Conservation (phyloP, 2,888 invertebrate species). For the Volucella inflata region DNA sequence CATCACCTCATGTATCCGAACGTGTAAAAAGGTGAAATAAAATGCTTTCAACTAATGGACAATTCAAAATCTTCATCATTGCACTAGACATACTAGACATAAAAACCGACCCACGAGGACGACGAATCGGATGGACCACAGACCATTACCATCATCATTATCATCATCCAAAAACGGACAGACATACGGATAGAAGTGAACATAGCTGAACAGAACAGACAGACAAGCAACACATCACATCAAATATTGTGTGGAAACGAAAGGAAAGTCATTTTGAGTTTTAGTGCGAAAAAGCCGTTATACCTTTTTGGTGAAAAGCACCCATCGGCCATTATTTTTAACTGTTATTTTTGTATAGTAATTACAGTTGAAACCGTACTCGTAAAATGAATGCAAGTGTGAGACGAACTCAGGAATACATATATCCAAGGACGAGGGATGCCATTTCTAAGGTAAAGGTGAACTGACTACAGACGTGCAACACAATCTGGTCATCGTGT, state of each 20-base stretch:
- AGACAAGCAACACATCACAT: constrained; percentile 62
- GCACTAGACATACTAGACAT: constrained; percentile 17
- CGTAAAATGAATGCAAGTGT: constrained; percentile 74
- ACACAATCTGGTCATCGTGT: constrained; percentile 34
- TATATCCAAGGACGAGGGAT: neutral
- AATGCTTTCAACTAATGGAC: constrained; percentile 69
- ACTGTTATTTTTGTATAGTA: constrained; percentile 74
- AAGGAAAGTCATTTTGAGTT: constrained; percentile 73
- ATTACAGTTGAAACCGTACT: constrained; percentile 74
- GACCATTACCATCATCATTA: constrained; percentile 69
- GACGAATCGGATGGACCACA: constrained; percentile 61
- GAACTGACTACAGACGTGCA: neutral
- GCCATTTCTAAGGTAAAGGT: neutral
- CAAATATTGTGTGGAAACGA: constrained; percentile 62
- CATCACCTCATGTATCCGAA: constrained; percentile 38
- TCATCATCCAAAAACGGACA: neutral
- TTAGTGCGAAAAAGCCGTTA: constrained; percentile 72
- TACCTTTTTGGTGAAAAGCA: constrained; percentile 56
- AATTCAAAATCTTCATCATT: constrained; percentile 26
- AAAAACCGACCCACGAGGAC: constrained; percentile 12
- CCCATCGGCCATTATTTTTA: constrained; percentile 72
- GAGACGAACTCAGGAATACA: constrained; percentile 11
- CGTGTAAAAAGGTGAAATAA: constrained; percentile 58
- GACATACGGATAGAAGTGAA: constrained; percentile 15
- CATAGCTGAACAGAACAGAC: constrained; percentile 21